These are phyloP conservation scores for Salvelinus namaycush DNA, from an alignment of 2,113 vertebrate species.

Conservation along the genomic window DNA sequence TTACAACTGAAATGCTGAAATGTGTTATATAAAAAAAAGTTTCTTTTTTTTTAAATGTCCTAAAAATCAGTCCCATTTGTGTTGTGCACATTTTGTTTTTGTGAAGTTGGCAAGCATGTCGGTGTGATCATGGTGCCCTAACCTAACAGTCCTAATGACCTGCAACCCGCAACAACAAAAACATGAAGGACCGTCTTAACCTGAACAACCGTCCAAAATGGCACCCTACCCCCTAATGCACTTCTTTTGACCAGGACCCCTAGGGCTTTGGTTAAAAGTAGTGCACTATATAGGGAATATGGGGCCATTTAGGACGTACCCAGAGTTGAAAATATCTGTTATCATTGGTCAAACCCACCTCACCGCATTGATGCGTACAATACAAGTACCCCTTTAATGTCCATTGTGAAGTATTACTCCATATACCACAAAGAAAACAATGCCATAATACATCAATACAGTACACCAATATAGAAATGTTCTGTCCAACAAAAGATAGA, in stretches of 20 bases:
- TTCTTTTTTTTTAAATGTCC: not conserved
- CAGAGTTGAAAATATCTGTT: not conserved
- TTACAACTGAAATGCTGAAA: conserved; percentile 49
- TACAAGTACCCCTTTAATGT: too few species aligned
- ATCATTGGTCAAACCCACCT: not conserved
- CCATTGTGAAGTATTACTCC: not conserved
- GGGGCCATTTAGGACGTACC: too few species aligned
- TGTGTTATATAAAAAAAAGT: conserved; percentile 17
- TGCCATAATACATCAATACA: not conserved
- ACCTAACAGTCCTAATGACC: conserved; percentile 27
- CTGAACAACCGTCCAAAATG: conserved; percentile 27
- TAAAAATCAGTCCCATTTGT: conserved; percentile 63
- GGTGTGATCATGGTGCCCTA: conserved; percentile 27
- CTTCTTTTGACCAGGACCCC: too few species aligned
- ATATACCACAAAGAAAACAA: not conserved
- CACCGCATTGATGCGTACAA: too few species aligned
- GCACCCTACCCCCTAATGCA: too few species aligned
- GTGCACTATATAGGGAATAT: too few species aligned
- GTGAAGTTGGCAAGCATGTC: conserved; percentile 69
- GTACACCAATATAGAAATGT: not conserved
- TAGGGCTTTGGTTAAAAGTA: too few species aligned
- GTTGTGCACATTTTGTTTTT: conserved; percentile 68
- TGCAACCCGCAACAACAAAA: conserved; percentile 35
- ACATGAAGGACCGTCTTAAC: too few species aligned
- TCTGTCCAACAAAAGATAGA: not conserved